Evolutionary conservation across 2,888 invertebrate species (phyloP), one percentile per base, ranked within the genome.

Genomic region (Alcis repandata): DNA sequence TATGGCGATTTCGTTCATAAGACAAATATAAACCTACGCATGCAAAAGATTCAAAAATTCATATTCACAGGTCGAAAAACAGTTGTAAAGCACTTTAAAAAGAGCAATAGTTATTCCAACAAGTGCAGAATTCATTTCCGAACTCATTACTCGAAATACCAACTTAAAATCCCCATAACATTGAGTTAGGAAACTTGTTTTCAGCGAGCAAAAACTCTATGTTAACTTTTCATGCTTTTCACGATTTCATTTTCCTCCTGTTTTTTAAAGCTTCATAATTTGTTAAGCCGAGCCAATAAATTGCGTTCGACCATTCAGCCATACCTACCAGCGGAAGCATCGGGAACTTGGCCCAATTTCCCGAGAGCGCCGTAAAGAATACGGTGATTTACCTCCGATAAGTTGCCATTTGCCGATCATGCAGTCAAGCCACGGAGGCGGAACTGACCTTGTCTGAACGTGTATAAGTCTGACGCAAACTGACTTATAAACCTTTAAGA

Each of bases 321-420:
- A 54, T 46, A n/a, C 4, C 11, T 48, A 48, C 15, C 41, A 41
- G 7, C n/a, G 38, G 40, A 40, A 43, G 40, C 46, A 51, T 33
- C 46, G 46, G 38, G 36, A 54, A 41, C 46, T 58, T 58, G 36
- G 20, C 43, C 43, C 49, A 54, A 68, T 68, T 71, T 65, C 71
- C 69, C 69, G 41, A 56, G 54, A 57, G 69, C 46, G 45, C 63
- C 57, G 66, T 72, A 75, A 75, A 74, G 72, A 66, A 72, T 68
- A 67, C 68, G 70, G 70, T 74, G 75, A 76, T 76, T 76, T 75
- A 78, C 72, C 54, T 71, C 62, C 53, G 49, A 53, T 36, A 66
- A 67, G 64, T 65, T 70, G 65, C 59, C 58, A 49, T 66, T 48
- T 33, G 51, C 51, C 59, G 58, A 67, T 67, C 59, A 59, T 59